Evolutionary conservation across 1,140 invertebrate genomes (phyloP).

Genomic region (Philopotamus ludificatus): DNA sequence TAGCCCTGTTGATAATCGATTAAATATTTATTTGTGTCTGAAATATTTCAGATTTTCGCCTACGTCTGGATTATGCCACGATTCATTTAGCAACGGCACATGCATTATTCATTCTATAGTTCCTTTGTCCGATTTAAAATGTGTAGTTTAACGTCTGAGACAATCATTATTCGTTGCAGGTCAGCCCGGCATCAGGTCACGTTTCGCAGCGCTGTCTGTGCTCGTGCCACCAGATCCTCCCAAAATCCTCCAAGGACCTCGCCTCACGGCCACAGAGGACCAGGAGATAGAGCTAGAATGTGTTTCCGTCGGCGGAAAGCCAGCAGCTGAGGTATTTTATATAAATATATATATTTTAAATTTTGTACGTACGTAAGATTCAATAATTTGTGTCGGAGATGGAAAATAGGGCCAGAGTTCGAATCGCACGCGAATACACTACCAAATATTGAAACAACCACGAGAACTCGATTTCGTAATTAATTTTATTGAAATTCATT

Average conservation of each 20-base stretch:
- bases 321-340: constrained; percentile 67
- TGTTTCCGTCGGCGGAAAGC: constrained; percentile 73
- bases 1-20: no score
- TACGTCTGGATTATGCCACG: no score
- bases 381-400: background rate
- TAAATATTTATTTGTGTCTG: no score
- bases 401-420: background rate
- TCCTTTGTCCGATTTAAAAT: background rate
- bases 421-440: background rate
- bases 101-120: background rate
- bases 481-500: constrained; percentile 1
- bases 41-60: no score
- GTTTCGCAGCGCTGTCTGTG: constrained; percentile 67
- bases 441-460: background rate
- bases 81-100: no score
- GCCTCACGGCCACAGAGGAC: constrained; percentile 71
- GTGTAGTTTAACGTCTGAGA: background rate
- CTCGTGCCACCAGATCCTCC: constrained; percentile 75
- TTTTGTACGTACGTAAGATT: background rate
- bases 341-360: background rate
- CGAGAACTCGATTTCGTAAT: background rate
- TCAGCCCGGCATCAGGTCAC: constrained; percentile 64
- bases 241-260: constrained; percentile 68
- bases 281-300: constrained; percentile 75
- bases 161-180: constrained; percentile 43